Evolutionary conservation across 2,797 vertebrate genomes (phyloP).

Genomic region (Rhinoraja longicauda): DNA sequence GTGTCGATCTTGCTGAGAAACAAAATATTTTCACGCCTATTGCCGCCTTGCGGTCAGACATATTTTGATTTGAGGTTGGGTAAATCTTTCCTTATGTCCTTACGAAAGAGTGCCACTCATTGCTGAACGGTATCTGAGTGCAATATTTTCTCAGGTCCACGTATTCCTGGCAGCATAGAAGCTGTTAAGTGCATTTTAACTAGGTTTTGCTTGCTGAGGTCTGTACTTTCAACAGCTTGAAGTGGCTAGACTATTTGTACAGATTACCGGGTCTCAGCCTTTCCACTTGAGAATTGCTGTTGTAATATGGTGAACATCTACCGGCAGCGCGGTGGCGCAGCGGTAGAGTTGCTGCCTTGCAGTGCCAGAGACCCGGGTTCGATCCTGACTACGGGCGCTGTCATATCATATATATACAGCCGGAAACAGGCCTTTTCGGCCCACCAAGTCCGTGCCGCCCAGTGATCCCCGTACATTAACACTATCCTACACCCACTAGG

Average conservation of each 20-base stretch:
- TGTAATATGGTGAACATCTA: not conserved
- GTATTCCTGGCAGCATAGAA: not conserved
- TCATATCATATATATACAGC: no score
- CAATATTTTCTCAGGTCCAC: not conserved
- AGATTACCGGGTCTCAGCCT: not conserved
- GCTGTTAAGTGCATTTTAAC: not conserved
- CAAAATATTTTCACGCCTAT: not conserved
- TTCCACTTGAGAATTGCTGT: not conserved
- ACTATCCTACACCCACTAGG: no score
- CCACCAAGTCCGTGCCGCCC: no score
- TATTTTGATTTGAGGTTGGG: not conserved
- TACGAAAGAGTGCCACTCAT: not conserved
- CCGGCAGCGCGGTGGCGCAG: no score
- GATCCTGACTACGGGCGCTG: no score
- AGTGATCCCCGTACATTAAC: no score
- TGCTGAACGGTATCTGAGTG: not conserved
- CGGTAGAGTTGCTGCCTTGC: no score
- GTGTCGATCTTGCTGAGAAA: not conserved
- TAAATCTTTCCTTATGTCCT: not conserved
- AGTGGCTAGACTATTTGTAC: not conserved
- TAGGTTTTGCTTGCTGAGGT: not conserved
- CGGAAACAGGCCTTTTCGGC: no score
- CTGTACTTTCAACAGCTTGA: not conserved
- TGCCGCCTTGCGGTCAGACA: not conserved
- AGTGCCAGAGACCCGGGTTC: no score